Conservation (phyloP, 2,797 vertebrate genomes). For the Cynodonichthys magdalenae region DNA sequence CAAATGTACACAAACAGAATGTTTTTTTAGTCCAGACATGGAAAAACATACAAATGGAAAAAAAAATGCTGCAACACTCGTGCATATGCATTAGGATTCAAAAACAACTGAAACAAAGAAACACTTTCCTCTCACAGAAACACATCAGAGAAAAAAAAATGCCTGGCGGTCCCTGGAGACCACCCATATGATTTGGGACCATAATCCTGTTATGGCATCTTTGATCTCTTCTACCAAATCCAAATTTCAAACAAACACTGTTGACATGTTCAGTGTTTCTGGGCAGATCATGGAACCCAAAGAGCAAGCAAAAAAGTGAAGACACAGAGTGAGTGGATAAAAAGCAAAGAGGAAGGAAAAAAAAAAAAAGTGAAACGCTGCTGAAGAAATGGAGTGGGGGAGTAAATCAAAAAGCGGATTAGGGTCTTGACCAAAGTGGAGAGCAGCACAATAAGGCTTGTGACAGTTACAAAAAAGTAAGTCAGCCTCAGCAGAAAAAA, state of each 20-base stretch:
- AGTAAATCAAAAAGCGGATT: conserved; percentile 57
- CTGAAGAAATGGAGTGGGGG: conserved; percentile 17
- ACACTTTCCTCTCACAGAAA: conserved; percentile 51
- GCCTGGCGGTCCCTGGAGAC: conserved; percentile 66
- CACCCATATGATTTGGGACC: conserved; percentile 65
- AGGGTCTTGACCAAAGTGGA: conserved; percentile 43
- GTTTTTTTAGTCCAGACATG: conserved; percentile 36
- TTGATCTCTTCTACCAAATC: conserved; percentile 78
- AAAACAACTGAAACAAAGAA: conserved; percentile 60
- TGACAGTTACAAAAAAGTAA: conserved; percentile 42
- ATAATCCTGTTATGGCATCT: conserved; percentile 82
- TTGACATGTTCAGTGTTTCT: conserved; percentile 72
- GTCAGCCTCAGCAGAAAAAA: conserved; percentile 39
- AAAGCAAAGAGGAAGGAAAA: conserved; percentile 14
- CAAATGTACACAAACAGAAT: conserved; percentile 1
- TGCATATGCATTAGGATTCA: conserved; percentile 32
- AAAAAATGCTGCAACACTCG: background rate
- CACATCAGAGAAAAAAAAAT: conserved; percentile 69
- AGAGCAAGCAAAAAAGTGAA: conserved; percentile 21
- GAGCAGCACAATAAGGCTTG: conserved; percentile 36
- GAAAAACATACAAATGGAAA: conserved; percentile 27
- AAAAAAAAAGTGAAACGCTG: background rate
- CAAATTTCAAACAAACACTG: conserved; percentile 79
- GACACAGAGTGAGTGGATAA: background rate
- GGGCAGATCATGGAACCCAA: conserved; percentile 58